Percentiles rank a stretch among this genome's conserved stretches.
Evolutionary conservation across 2,888 invertebrate genomes (phyloP).

Genomic region (Pachliopta kotzebuea): DNA sequence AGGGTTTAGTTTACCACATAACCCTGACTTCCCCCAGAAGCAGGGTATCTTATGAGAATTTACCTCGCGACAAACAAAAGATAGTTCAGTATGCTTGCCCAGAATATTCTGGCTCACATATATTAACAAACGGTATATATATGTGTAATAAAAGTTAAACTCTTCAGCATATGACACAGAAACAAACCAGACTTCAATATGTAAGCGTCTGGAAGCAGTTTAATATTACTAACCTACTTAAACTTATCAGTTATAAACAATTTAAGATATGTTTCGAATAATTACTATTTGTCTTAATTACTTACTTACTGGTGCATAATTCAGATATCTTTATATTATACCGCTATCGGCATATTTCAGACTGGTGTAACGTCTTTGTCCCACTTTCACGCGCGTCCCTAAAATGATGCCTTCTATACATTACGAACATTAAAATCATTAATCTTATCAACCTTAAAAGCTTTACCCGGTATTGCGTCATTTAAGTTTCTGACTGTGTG

Average conservation of each 20-base stretch:
- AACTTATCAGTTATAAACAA: background rate
- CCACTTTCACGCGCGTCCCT: conserved; percentile 17
- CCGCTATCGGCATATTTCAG: background rate
- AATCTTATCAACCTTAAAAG: conserved; percentile 30
- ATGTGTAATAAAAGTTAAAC: too few species aligned
- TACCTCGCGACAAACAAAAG: too few species aligned
- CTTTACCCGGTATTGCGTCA: conserved; percentile 21
- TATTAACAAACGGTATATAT: too few species aligned
- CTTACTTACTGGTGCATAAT: conserved; percentile 1
- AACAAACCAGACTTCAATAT: too few species aligned
- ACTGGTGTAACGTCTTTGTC: conserved; percentile 7
- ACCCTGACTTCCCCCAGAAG: too few species aligned
- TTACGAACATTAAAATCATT: conserved; percentile 25
- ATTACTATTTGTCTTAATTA: background rate
- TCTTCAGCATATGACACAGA: too few species aligned
- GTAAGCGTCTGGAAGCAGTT: too few species aligned
- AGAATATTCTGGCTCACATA: too few species aligned
- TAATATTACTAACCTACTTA: background rate
- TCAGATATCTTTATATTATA: conserved; percentile 11
- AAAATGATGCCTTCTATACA: conserved; percentile 19
- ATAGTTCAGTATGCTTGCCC: too few species aligned
- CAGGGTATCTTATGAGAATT: too few species aligned
- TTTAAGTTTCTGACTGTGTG: conserved; percentile 9
- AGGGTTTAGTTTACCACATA: too few species aligned
- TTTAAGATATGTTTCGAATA: background rate